Evolutionary conservation across 2,797 vertebrate genomes (phyloP).

Genomic region (Sciaenops ocellatus): DNA sequence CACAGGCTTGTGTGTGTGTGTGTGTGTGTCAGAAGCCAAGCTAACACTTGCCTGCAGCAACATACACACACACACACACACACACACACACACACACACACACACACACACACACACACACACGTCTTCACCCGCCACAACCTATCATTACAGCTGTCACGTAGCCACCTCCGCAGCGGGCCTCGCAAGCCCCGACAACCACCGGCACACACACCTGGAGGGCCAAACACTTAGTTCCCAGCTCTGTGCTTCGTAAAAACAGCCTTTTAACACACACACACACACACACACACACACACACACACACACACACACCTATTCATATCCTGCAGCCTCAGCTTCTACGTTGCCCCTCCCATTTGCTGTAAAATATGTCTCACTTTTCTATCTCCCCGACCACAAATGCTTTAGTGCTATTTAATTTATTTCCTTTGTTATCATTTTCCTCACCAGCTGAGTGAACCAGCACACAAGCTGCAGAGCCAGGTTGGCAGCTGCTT

Average conservation of each 20-base stretch:
- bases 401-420: conserved; percentile 71
- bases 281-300: conserved; percentile 33
- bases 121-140: conserved; percentile 83
- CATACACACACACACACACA: conserved; percentile 51
- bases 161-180: conserved; percentile 78
- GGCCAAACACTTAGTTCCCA: conserved; percentile 83
- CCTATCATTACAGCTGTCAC: conserved; percentile 86
- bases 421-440: conserved; percentile 78
- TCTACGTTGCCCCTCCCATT: conserved; percentile 58
- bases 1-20: conserved; percentile 41
- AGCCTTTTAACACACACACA: conserved; percentile 55
- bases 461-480: conserved; percentile 39
- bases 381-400: conserved; percentile 63
- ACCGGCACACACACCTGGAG: conserved; percentile 82
- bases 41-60: conserved; percentile 72
- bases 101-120: conserved; percentile 64
- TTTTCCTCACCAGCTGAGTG: conserved; percentile 56
- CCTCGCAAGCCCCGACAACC: conserved; percentile 84
- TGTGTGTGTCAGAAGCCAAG: conserved; percentile 60
- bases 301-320: conserved; percentile 66
- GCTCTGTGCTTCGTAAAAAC: conserved; percentile 72
- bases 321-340: conserved; percentile 72
- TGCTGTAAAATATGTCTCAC: conserved; percentile 68
- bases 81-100: conserved; percentile 56
- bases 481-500: conserved; percentile 54